These are phyloP conservation scores for Amniataba percoides DNA, from an alignment of 2,797 vertebrate genomes.

Conservation along the genomic window DNA sequence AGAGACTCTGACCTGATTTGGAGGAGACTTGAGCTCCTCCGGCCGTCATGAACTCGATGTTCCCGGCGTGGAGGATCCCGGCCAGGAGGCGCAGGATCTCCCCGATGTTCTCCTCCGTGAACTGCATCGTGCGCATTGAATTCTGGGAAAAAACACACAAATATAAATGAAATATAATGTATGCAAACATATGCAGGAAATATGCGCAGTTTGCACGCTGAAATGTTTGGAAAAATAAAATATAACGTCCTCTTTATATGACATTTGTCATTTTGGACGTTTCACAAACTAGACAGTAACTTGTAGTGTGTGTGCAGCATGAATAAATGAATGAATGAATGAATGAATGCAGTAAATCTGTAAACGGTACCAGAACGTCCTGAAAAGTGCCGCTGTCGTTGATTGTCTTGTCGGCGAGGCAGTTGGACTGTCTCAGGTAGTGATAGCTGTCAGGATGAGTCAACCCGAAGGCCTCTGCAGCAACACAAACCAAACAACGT, in stretches of 20 bases:
- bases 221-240: not conserved
- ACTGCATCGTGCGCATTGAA: slow-evolving; percentile 96
- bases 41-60: slow-evolving; percentile 96
- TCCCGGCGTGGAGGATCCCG: slow-evolving; percentile 93
- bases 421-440: slow-evolving; percentile 94
- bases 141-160: slow-evolving; percentile 77
- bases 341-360: not conserved
- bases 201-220: not conserved
- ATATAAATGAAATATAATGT: not conserved
- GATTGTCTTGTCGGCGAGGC: slow-evolving; percentile 89
- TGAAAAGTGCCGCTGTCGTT: slow-evolving; percentile 91
- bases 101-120: slow-evolving; percentile 90
- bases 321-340: not conserved
- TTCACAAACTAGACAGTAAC: not conserved
- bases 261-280: not conserved
- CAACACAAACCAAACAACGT: slow-evolving; percentile 14
- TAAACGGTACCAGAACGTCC: slow-evolving; percentile 89
- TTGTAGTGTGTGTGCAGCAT: too few relatives aligned
- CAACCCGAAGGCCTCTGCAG: slow-evolving; percentile 92
- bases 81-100: slow-evolving; percentile 93
- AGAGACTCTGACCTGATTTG: slow-evolving; percentile 88
- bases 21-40: slow-evolving; percentile 95
- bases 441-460: slow-evolving; percentile 90
- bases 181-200: slow-evolving; percentile 20
- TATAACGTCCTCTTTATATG: not conserved